These are phyloP conservation scores for Syngnathus typhle DNA, from an alignment of 2,113 vertebrate genomes.

Conservation along the genomic window DNA sequence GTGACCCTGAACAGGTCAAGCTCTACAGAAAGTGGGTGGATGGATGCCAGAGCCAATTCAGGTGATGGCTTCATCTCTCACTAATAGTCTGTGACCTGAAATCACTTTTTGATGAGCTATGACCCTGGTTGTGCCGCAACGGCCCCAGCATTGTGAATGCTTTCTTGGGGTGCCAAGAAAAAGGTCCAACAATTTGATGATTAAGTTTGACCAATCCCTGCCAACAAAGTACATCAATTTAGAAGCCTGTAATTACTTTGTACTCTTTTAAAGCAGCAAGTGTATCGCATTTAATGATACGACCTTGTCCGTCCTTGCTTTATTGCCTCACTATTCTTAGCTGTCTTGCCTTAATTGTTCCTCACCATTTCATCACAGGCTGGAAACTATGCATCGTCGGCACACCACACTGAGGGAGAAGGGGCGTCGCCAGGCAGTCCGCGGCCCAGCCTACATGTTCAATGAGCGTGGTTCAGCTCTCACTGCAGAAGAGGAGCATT, in stretches of 20 bases:
- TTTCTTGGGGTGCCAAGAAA: conserved; percentile 14
- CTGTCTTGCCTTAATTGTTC: background rate
- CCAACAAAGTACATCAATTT: background rate
- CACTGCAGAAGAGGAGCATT: conserved; percentile 88
- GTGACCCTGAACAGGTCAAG: background rate
- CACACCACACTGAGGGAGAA: conserved; percentile 92
- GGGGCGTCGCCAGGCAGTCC: conserved; percentile 89
- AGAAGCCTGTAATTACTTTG: conserved; percentile 5
- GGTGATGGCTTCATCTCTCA: conserved; percentile 30
- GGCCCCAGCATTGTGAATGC: conserved; percentile 15
- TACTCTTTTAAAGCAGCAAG: background rate
- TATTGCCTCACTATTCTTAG: background rate
- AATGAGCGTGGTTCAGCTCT: conserved; percentile 90
- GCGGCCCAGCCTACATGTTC: conserved; percentile 97
- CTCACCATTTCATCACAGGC: conserved; percentile 39
- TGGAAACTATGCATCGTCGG: conserved; percentile 84
- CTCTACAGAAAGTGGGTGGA: background rate
- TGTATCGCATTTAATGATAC: conserved; percentile 4
- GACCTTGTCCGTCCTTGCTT: background rate
- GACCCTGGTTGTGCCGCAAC: conserved; percentile 23
- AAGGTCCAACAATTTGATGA: conserved; percentile 4
- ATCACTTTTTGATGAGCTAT: conserved; percentile 19
- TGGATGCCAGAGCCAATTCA: conserved; percentile 20
- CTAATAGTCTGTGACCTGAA: conserved; percentile 29
- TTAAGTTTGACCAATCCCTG: conserved; percentile 11